Evolutionary conservation across 2,797 vertebrate species (phyloP).

Genomic region (Malurus leucopterus): DNA sequence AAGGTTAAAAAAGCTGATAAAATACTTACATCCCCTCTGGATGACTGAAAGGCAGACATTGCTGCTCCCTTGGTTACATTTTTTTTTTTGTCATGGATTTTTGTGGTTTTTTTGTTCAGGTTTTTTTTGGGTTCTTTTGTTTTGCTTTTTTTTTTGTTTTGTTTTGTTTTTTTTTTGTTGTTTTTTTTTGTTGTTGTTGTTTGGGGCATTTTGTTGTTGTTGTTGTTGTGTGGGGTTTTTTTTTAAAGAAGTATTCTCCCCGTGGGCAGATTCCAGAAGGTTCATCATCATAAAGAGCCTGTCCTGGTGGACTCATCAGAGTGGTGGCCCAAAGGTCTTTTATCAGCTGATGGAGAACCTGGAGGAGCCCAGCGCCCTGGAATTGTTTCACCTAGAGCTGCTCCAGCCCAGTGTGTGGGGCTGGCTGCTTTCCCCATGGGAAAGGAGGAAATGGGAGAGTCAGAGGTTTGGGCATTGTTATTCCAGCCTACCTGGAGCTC

Average conservation of each 20-base stretch:
- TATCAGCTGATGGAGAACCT: not conserved
- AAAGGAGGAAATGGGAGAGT: not conserved
- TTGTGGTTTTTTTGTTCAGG: not conserved
- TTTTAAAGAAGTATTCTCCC: not conserved
- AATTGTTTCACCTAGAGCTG: not conserved
- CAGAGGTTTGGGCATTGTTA: not conserved
- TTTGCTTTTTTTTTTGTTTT: not conserved
- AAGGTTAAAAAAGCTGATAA: not conserved
- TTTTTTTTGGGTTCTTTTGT: not conserved
- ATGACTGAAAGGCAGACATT: not conserved
- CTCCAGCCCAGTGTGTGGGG: not conserved
- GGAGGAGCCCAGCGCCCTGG: not conserved
- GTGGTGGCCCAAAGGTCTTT: not conserved
- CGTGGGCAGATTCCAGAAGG: not conserved
- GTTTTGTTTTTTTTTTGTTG: not conserved
- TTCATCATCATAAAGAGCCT: not conserved
- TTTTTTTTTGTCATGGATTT: not conserved
- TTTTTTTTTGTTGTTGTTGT: not conserved
- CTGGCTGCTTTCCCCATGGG: not conserved
- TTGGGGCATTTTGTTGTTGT: not conserved
- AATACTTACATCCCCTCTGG: not conserved
- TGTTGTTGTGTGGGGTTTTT: not conserved
- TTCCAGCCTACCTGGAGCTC: not conserved
- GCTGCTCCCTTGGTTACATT: not conserved
- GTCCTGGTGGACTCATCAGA: accelerated